phyloP scores from a whole-genome alignment of 2,888 invertebrate genomes.

The Crossocerus cetratus region DNA sequence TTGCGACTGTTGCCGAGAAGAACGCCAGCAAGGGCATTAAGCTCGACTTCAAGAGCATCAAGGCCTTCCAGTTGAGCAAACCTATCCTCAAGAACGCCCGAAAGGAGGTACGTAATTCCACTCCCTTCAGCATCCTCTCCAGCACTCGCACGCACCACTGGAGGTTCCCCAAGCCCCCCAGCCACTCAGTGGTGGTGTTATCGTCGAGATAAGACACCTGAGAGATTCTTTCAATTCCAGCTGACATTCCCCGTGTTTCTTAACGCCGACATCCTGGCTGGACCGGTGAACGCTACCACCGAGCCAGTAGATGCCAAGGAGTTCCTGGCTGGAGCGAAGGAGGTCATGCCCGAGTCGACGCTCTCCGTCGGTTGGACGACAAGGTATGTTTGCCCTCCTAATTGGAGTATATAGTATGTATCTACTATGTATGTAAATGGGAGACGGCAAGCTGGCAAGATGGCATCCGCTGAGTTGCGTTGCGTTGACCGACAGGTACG shows the following conservation, averaged over 20 bases:
- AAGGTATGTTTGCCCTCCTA: constrained; percentile 72
- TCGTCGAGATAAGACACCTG: neutral
- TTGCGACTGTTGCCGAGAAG: constrained; percentile 79
- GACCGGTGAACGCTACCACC: constrained; percentile 82
- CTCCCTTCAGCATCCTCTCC: too few species aligned
- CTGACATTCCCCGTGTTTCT: constrained; percentile 88
- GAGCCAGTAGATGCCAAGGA: constrained; percentile 81
- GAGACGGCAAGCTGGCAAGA: neutral
- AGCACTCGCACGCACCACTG: too few species aligned
- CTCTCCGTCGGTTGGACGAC: constrained; percentile 94
- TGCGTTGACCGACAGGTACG: constrained; percentile 54
- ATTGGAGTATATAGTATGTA: too few species aligned
- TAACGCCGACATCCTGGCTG: constrained; percentile 90
- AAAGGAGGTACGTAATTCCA: constrained; percentile 71
- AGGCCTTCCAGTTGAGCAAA: constrained; percentile 83
- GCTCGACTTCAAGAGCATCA: constrained; percentile 90
- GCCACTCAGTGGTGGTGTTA: too few species aligned
- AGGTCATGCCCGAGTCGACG: constrained; percentile 81
- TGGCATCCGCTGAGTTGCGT: neutral
- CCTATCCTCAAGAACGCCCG: constrained; percentile 74
- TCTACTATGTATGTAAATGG: too few species aligned
- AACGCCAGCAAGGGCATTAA: constrained; percentile 87
- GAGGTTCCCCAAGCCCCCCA: too few species aligned
- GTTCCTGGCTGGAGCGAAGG: constrained; percentile 81
- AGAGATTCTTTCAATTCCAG: constrained; percentile 74